Base-by-base conservation (phyloP, 2,888 invertebrate species). In the Callosobruchus maculatus region DNA sequence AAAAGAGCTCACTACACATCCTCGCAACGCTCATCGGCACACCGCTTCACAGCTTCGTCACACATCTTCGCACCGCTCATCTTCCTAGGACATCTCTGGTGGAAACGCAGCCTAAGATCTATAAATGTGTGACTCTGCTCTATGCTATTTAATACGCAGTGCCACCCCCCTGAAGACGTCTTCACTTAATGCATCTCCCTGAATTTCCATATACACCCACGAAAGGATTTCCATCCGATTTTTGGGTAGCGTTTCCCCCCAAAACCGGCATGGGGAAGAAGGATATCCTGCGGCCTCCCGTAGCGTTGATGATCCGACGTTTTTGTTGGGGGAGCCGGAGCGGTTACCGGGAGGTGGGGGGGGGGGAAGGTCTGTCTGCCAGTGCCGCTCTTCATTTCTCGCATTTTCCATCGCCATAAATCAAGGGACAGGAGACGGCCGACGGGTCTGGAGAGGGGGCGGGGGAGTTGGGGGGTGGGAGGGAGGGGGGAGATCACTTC, bases 351-450 rank as follows among this genome's bases (percentile, higher is more conserved):
- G 49, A 49, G 49, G 13, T 0, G 13, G 5, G 20, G 68, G 76
- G 78, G 79, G 78, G 77, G 76, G 75, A 74, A 22, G 68, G 80
- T 78, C 84, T 83, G 85, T 85, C 85, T 85, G 85, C 85, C 85
- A 84, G 85, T 86, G 86, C 86, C 85, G 86, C 87, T 88, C 88
- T 88, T 88, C 88, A 88, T 88, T 87, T 88, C 88, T 88, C 87
- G 87, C 88, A 87, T 88, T 88, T 87, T 87, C 87, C 87, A 87
- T 87, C 86, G 86, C 87, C 86, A 87, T 88, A 88, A 88, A 88
- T 88, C 88, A 88, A 86, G 87, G 84, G 87, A 88, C 88, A 88
- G 87, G 87, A 88, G 88, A 88, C 88, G 87, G 87, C 85, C 49
- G 49, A 49, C 49, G 49, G 49, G 49, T 49, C 49, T 49, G 49